Percentiles rank a stretch among this genome's conserved stretches.
Conservation (phyloP, 2,113 vertebrate genomes). For the Machaerirhynchus nigripectus region DNA sequence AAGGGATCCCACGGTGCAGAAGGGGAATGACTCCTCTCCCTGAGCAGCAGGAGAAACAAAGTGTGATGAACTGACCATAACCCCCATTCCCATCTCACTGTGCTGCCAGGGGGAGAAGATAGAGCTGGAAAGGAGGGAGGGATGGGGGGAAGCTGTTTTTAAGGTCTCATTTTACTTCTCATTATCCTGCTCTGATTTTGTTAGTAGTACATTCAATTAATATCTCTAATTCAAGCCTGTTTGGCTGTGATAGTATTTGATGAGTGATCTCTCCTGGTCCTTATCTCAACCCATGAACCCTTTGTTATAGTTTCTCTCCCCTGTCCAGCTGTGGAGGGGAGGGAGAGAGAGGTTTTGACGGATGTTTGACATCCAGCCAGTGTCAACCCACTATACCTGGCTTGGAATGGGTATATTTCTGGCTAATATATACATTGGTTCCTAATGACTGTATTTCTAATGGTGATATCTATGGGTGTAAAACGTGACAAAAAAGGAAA, state of each 20-base stretch:
- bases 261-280: not conserved
- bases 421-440: not conserved
- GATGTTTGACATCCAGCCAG: not conserved
- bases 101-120: not conserved
- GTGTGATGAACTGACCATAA: not conserved
- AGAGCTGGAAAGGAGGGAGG: not conserved
- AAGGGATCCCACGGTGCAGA: rapidly evolving
- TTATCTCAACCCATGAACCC: not conserved
- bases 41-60: not conserved
- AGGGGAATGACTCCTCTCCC: not conserved
- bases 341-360: not conserved
- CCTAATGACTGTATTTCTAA: not conserved
- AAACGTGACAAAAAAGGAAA: not conserved
- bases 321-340: not conserved
- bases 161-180: not conserved
- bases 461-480: not conserved
- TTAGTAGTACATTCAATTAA: not conserved
- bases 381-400: not conserved
- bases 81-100: not conserved
- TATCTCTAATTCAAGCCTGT: not conserved
- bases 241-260: not conserved
- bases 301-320: not conserved
- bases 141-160: not conserved
- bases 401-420: not conserved
- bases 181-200: not conserved